Percentiles rank a stretch among this genome's conserved stretches.
phyloP scores from a whole-genome alignment of 2,797 vertebrate genomes.

The Poliocrania exsul region DNA sequence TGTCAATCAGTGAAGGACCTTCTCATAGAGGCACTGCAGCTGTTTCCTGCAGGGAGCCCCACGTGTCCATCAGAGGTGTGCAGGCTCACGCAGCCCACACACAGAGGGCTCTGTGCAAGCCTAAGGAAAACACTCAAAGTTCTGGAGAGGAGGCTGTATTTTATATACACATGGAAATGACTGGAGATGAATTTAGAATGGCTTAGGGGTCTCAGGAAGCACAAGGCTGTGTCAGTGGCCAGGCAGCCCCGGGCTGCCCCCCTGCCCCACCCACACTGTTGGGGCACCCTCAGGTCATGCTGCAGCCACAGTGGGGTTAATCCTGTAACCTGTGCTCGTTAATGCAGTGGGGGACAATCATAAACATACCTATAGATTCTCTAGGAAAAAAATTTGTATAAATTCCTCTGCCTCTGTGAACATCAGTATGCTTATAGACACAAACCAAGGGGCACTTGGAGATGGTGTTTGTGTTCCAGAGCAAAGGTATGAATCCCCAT shows the following conservation, averaged over 20 bases:
- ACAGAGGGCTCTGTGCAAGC: background rate
- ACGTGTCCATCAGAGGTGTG: no score
- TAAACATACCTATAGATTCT: rapidly evolving
- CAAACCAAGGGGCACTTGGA: background rate
- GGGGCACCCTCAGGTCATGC: background rate
- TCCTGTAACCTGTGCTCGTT: background rate
- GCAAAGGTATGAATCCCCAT: background rate
- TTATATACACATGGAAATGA: background rate
- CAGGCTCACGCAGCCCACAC: background rate
- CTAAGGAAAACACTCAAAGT: background rate
- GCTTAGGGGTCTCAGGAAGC: background rate
- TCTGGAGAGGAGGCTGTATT: background rate
- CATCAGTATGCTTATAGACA: background rate
- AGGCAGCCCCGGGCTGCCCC: background rate
- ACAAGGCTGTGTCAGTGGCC: background rate
- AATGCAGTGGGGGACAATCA: background rate
- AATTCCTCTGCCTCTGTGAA: background rate
- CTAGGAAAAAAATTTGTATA: background rate
- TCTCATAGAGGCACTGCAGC: background rate
- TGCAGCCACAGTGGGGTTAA: background rate
- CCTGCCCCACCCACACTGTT: background rate
- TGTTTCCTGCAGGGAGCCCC: background rate
- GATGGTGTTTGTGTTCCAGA: background rate
- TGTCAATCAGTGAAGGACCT: background rate
- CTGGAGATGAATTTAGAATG: background rate